Base-by-base conservation (phyloP, 2,888 invertebrate species). In the Tinea pellionella region DNA sequence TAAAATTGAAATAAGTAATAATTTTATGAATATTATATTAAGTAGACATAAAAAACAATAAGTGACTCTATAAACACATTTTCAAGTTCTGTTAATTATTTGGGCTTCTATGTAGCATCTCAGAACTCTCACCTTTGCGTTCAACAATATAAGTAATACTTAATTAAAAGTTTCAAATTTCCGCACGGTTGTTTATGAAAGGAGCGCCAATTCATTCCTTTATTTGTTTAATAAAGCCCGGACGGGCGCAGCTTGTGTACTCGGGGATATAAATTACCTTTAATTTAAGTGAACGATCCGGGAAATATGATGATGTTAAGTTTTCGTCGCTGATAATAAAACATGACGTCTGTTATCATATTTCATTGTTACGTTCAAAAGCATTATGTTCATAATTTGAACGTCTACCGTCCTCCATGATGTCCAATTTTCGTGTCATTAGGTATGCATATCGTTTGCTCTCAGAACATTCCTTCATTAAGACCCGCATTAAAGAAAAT, bases 181-280 rank as follows among this genome's bases (percentile, higher is more conserved):
- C 72, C 72, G 72, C 72, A 73, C 72, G 70, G 75, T 75, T 78
- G 77, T 78, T 81, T 78, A 77, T 73, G 75, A 75, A 73, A 74
- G 73, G 75, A n/a, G 59, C 70, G 72, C 75, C 77, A 74, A 81
- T 80, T 83, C 77, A 80, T 82, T 82, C 78, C 78, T 76, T 84
- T 81, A 81, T 84, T 82, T 80, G 80, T 80, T 81, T 81, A 82
- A 81, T 84, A 84, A 84, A 80, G 81, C 80, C 74, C 69, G 65
- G 74, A 74, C 74, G 69, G 69, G 77, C 76, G 69, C 77, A 74
- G 76, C 70, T 76, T 78, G 78, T 74, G 72, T 75, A 80, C 77
- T 77, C 75, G 74, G 75, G 73, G 74, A 72, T 84, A 84, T 84
- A 83, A 84, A 85, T 85, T 84, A 84, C 80, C 80, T 82, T 81